A percentile compares a stretch with the other conserved stretches of the same genome.
Conservation (phyloP, 2,113 vertebrate species). For the Carassius carassius region DNA sequence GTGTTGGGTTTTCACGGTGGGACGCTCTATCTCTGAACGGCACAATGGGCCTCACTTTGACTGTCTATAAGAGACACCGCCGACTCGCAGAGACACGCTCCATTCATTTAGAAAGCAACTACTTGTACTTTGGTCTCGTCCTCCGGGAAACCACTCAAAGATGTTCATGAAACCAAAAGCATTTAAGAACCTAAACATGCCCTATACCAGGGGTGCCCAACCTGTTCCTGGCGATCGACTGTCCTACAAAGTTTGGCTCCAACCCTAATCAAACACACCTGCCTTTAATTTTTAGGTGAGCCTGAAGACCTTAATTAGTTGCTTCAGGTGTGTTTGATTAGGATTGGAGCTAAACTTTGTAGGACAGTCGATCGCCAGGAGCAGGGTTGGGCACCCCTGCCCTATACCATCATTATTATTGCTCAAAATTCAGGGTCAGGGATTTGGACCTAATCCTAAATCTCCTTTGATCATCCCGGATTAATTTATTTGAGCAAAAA, state of each 20-base stretch:
- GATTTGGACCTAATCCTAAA: neutral
- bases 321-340: too few species aligned
- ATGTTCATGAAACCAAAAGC: slow-evolving; percentile 10
- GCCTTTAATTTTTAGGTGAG: too few species aligned
- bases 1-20: slow-evolving; percentile 48
- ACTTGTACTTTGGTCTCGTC: neutral
- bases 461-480: neutral
- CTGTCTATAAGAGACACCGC: neutral
- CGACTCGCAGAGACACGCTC: neutral
- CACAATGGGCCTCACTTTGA: slow-evolving; percentile 33
- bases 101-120: slow-evolving; percentile 25
- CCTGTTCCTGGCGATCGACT: too few species aligned
- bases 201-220: too few species aligned
- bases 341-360: too few species aligned
- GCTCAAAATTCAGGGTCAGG: neutral
- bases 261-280: too few species aligned
- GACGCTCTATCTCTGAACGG: slow-evolving; percentile 36
- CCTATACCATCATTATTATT: neutral
- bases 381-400: too few species aligned
- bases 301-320: too few species aligned
- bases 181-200: neutral
- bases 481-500: neutral
- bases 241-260: too few species aligned
- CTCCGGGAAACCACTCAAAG: slow-evolving; percentile 10
- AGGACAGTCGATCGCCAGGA: too few species aligned